Conservation (phyloP, 2,113 vertebrate species). For the Mungos mungo region DNA sequence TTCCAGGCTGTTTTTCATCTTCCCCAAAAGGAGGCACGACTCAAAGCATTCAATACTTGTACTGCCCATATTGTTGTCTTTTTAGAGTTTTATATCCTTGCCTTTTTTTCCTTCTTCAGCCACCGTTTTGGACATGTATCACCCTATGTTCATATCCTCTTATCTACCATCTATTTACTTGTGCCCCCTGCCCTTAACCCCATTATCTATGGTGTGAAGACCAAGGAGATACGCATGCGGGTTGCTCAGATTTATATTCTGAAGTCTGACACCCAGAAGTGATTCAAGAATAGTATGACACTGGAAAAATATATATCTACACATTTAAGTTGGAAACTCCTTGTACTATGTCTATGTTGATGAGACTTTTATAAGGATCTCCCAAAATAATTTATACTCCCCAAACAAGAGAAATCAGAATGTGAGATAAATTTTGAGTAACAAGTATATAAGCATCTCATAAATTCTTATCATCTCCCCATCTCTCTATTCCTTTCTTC, state of each 20-base stretch:
- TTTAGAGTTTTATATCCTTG: slow-evolving; percentile 62
- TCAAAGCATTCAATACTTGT: slow-evolving; percentile 75
- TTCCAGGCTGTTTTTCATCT: slow-evolving; percentile 46
- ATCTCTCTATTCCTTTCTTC: neutral
- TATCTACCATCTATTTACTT: slow-evolving; percentile 76
- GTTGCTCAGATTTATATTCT: slow-evolving; percentile 28
- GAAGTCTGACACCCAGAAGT: neutral
- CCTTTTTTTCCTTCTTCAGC: slow-evolving; percentile 74
- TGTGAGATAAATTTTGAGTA: neutral
- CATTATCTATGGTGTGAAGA: slow-evolving; percentile 74
- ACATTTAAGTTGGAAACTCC: neutral
- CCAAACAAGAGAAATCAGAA: neutral
- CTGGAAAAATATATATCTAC: neutral
- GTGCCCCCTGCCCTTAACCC: slow-evolving; percentile 73
- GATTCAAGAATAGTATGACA: neutral
- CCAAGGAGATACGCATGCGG: neutral
- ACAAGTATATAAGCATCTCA: neutral
- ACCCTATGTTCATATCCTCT: slow-evolving; percentile 43
- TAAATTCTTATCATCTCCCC: neutral
- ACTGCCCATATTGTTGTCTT: slow-evolving; percentile 63
- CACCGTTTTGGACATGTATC: slow-evolving; percentile 73
- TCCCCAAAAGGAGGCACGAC: slow-evolving; percentile 12
- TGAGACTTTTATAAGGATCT: neutral
- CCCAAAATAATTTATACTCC: neutral
- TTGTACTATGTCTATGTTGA: neutral